These are phyloP conservation scores for Furnarius figulus DNA, from an alignment of 2,113 vertebrate species.

Conservation along the genomic window DNA sequence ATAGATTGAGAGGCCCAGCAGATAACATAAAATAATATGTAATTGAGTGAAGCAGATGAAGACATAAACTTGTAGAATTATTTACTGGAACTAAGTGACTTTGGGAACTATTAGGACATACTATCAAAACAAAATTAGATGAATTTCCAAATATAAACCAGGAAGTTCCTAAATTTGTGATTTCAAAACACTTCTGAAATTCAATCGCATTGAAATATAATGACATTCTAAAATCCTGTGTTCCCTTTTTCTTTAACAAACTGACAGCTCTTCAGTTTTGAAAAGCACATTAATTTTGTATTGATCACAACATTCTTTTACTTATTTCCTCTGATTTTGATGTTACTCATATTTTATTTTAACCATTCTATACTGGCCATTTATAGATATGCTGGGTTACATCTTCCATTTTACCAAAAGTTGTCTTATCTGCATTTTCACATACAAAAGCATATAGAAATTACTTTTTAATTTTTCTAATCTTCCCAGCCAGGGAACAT, in stretches of 20 bases:
- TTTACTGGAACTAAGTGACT: neutral
- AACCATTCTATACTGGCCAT: neutral
- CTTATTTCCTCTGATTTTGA: neutral
- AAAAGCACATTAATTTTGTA: neutral
- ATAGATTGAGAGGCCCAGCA: neutral
- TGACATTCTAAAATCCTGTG: neutral
- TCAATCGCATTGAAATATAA: neutral
- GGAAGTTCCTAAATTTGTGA: neutral
- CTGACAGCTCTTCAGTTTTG: neutral
- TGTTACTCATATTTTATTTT: neutral
- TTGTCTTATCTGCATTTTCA: neutral
- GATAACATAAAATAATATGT: neutral
- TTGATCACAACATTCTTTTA: fast-evolving
- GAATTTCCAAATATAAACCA: neutral
- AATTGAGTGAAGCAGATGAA: neutral
- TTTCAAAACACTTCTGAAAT: neutral
- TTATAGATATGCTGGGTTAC: neutral
- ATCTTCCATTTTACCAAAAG: neutral
- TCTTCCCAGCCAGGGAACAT: neutral
- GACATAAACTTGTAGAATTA: neutral
- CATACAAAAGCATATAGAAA: neutral
- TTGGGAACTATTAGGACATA: neutral
- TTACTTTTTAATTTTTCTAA: neutral
- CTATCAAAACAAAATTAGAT: neutral
- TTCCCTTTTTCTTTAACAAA: neutral